These are phyloP conservation scores for Aspidiotus destructor DNA, from an alignment of 2,888 invertebrate species.

Conservation along the genomic window DNA sequence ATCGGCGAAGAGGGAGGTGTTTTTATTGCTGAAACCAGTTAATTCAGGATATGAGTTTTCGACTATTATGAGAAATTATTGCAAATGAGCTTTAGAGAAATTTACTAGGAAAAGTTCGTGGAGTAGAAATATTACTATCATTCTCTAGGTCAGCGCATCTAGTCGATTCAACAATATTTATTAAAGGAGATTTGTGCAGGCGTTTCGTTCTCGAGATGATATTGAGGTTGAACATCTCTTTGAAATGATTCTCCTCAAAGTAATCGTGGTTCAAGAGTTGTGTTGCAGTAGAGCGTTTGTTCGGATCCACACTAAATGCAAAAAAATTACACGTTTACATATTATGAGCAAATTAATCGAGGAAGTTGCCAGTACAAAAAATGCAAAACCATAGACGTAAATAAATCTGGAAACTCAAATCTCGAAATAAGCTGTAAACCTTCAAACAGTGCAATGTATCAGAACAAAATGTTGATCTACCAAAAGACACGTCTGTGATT, in stretches of 20 bases:
- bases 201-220: neutral
- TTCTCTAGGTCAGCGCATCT: neutral
- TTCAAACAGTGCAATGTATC: too few species aligned
- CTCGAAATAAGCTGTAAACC: too few species aligned
- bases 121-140: neutral
- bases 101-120: neutral
- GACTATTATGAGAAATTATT: neutral
- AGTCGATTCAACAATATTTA: neutral
- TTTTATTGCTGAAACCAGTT: neutral
- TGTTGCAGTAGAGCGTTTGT: slow-evolving; percentile 52
- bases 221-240: neutral
- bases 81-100: neutral
- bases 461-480: too few species aligned
- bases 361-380: neutral
- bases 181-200: neutral
- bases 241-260: slow-evolving; percentile 56
- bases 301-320: slow-evolving; percentile 49
- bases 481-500: too few species aligned
- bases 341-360: neutral
- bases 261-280: slow-evolving; percentile 56
- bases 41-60: too few species aligned
- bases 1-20: neutral
- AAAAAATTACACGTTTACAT: neutral
- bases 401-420: neutral
- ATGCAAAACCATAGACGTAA: neutral